phyloP scores from a whole-genome alignment of 1,140 invertebrate genomes.

The Leguminivora glycinivorella region DNA sequence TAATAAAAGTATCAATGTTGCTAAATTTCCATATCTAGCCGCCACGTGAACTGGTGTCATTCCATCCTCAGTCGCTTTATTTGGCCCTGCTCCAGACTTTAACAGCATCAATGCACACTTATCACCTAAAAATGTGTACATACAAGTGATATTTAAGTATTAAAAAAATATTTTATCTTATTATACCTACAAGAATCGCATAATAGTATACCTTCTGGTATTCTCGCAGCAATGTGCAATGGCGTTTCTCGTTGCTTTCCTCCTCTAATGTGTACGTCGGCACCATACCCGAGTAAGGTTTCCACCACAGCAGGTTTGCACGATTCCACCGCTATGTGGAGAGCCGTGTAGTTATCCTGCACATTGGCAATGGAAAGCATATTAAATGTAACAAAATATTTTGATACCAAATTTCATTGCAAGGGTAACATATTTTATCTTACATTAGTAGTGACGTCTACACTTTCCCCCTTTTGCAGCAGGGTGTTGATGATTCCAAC shows the following conservation, averaged over 20 bases:
- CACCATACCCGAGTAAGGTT: slow-evolving; percentile 96
- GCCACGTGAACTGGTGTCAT: slow-evolving; percentile 96
- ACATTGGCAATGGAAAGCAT: slow-evolving; percentile 9
- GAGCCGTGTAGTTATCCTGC: slow-evolving; percentile 98
- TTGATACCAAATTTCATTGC: not conserved
- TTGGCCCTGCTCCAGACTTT: slow-evolving; percentile 98
- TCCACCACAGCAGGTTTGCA: slow-evolving; percentile 98
- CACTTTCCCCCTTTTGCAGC: slow-evolving; percentile 96
- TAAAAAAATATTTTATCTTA: slow-evolving; percentile 23
- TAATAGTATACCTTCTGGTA: slow-evolving; percentile 85
- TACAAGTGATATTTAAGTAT: not conserved
- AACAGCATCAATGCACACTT: slow-evolving; percentile 98
- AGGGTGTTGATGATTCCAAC: slow-evolving; percentile 98
- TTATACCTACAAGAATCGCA: not conserved
- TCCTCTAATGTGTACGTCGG: slow-evolving; percentile 96
- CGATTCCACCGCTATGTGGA: slow-evolving; percentile 98
- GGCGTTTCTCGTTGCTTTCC: slow-evolving; percentile 94
- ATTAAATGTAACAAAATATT: not conserved
- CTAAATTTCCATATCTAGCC: slow-evolving; percentile 91
- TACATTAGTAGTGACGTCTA: slow-evolving; percentile 96
- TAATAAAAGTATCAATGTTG: slow-evolving; percentile 90
- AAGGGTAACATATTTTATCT: slow-evolving; percentile 60
- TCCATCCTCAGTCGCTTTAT: slow-evolving; percentile 94
- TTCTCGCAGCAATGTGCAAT: slow-evolving; percentile 95
- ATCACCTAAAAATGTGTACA: slow-evolving; percentile 77